phyloP scores from a whole-genome alignment of 2,888 invertebrate genomes.

The Diabrotica balteata region DNA sequence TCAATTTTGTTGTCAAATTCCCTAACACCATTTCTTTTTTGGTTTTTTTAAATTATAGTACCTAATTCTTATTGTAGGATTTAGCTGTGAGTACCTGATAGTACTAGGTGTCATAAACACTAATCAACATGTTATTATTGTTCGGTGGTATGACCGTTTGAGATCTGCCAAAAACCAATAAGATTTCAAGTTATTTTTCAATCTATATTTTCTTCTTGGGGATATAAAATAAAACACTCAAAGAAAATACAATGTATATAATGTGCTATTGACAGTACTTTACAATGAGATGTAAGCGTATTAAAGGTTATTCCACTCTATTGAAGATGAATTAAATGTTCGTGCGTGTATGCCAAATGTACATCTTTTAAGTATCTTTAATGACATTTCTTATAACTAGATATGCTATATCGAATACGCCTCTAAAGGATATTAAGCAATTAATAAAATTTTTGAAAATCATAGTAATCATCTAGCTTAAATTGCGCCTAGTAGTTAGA shows the following conservation, averaged over 20 bases:
- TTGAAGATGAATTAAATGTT: conserved; percentile 40
- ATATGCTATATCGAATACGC: conserved; percentile 18
- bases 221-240: conserved; percentile 44
- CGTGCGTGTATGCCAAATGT: conserved; percentile 36
- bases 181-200: too few relatives aligned
- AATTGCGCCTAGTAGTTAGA: neutral
- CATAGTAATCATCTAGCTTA: conserved; percentile 1
- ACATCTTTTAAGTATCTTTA: conserved; percentile 33
- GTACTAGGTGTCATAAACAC: too few relatives aligned
- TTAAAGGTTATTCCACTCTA: conserved; percentile 49
- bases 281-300: conserved; percentile 54
- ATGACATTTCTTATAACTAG: conserved; percentile 11
- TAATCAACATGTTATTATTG: too few relatives aligned
- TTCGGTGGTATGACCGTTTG: too few relatives aligned
- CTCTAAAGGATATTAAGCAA: conserved; percentile 29
- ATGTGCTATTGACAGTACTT: conserved; percentile 55
- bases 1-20: too few relatives aligned
- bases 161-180: too few relatives aligned
- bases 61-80: too few relatives aligned
- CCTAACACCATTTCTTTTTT: too few relatives aligned
- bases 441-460: conserved; percentile 8
- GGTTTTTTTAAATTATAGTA: too few relatives aligned
- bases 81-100: too few relatives aligned
- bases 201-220: too few relatives aligned
- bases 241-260: conserved; percentile 55